These are phyloP conservation scores for Maconellicoccus hirsutus DNA, from an alignment of 1,140 invertebrate species.

Conservation along the genomic window DNA sequence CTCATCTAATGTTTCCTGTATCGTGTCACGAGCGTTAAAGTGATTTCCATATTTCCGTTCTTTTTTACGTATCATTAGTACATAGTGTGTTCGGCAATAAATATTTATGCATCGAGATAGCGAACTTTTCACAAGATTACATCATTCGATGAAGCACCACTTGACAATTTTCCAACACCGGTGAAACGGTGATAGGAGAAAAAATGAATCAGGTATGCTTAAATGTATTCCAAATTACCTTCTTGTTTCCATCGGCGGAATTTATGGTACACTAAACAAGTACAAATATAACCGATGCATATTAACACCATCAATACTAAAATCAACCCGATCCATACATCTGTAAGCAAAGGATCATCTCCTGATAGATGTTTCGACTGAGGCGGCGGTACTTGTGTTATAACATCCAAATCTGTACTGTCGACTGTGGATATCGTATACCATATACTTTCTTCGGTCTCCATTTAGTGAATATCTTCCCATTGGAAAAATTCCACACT, in stretches of 20 bases:
- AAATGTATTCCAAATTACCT: slow-evolving; percentile 38
- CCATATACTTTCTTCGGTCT: neutral
- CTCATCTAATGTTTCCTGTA: too few relatives aligned
- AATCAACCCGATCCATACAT: slow-evolving; percentile 49
- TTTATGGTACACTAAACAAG: slow-evolving; percentile 48
- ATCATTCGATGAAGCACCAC: too few relatives aligned
- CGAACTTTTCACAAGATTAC: too few relatives aligned
- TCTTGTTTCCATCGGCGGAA: slow-evolving; percentile 51
- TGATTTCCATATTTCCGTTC: too few relatives aligned
- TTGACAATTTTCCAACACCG: too few relatives aligned
- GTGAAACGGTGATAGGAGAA: too few relatives aligned
- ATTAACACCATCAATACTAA: slow-evolving; percentile 45
- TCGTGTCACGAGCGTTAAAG: too few relatives aligned
- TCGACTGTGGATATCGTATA: neutral
- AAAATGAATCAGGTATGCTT: too few relatives aligned
- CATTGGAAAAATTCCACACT: neutral
- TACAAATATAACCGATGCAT: slow-evolving; percentile 47
- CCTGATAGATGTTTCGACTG: neutral
- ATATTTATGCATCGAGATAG: too few relatives aligned
- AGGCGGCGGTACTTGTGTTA: neutral
- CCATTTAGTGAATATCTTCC: slow-evolving; percentile 4
- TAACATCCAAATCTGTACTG: neutral
- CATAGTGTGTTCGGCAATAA: too few relatives aligned
- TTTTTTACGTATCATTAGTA: too few relatives aligned
- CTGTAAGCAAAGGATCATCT: slow-evolving; percentile 39